These are phyloP conservation scores for Entomobrya proxima DNA, from an alignment of 2,888 invertebrate genomes.

Conservation along the genomic window DNA sequence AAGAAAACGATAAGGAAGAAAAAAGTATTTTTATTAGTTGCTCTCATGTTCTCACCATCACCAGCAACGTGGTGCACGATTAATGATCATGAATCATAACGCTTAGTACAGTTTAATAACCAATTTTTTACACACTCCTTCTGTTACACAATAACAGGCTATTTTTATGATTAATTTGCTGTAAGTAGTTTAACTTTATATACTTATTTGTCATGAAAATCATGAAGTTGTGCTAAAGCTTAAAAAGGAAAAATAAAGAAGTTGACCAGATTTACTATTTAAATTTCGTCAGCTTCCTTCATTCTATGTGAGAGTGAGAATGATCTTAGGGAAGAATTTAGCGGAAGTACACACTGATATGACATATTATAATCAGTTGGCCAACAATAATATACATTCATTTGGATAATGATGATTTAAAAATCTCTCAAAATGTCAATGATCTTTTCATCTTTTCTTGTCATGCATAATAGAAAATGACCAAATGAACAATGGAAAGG, in stretches of 20 bases:
- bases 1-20: slow-evolving; percentile 28
- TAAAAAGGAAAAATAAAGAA: not conserved
- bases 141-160: not conserved
- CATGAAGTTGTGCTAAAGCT: not conserved
- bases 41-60: not conserved
- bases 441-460: not conserved
- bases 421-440: not conserved
- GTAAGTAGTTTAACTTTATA: not conserved
- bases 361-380: no score
- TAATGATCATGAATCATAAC: slow-evolving; percentile 1
- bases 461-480: not conserved
- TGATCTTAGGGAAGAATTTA: no score
- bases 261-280: not conserved
- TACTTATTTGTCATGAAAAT: no score
- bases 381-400: no score
- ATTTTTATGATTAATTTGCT: slow-evolving; percentile 9
- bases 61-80: no score
- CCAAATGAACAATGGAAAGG: not conserved
- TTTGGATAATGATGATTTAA: not conserved
- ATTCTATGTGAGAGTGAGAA: no score
- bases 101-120: slow-evolving; percentile 1
- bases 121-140: not conserved
- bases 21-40: slow-evolving; percentile 10
- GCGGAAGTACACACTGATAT: no score
- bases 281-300: not conserved